phyloP scores from a whole-genome alignment of 2,113 vertebrate species.

The Papio anubis region DNA sequence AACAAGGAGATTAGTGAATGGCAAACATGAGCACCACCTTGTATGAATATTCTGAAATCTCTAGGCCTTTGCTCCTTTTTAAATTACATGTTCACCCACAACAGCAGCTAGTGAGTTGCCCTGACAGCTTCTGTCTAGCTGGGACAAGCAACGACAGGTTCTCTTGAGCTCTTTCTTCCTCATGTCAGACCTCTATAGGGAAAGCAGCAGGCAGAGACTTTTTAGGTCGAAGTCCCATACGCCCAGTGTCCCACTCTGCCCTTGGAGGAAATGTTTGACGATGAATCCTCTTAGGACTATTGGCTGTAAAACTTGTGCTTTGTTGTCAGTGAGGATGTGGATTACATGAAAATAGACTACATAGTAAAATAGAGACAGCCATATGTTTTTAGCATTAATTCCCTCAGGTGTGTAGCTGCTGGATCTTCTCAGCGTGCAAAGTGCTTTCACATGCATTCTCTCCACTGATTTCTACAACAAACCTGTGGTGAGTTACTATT shows the following conservation, averaged over 20 bases:
- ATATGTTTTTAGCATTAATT: not conserved
- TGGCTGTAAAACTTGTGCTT: not conserved
- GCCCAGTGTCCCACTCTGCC: not conserved
- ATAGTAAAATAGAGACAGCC: not conserved
- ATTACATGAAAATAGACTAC: not conserved
- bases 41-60: conserved; percentile 11
- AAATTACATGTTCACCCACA: not conserved
- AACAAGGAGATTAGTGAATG: not conserved
- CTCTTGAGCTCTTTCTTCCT: not conserved
- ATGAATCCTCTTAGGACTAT: not conserved
- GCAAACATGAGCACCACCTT: not conserved
- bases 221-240: not conserved
- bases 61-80: not conserved
- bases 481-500: not conserved
- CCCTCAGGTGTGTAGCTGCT: not conserved
- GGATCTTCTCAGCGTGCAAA: not conserved
- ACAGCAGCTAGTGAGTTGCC: not conserved
- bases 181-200: not conserved
- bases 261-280: not conserved
- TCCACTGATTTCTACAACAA: not conserved
- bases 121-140: not conserved
- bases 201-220: not conserved
- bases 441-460: not conserved
- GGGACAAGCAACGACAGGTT: not conserved
- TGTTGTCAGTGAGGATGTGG: not conserved